These are phyloP conservation scores for Aphidoletes aphidimyza DNA, from an alignment of 2,888 invertebrate species.

Conservation along the genomic window DNA sequence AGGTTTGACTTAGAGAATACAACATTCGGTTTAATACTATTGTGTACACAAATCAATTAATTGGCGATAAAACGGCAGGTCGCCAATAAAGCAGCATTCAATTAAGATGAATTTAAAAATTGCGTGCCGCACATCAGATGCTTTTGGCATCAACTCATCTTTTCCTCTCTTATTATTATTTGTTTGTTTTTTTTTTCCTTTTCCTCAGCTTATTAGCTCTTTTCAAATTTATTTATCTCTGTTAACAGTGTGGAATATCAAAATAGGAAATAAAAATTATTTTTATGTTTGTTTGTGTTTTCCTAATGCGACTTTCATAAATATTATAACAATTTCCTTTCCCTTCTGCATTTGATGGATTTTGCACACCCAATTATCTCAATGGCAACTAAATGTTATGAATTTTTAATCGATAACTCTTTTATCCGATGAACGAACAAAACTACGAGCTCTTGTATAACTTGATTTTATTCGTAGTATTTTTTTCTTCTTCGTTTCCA, in stretches of 20 bases:
- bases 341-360: neutral
- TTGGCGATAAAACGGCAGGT: neutral
- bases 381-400: neutral
- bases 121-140: neutral
- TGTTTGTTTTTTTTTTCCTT: too few relatives aligned
- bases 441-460: constrained; percentile 45
- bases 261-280: constrained; percentile 41
- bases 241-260: too few relatives aligned
- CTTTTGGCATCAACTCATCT: neutral
- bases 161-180: too few relatives aligned
- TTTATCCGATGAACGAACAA: constrained; percentile 9
- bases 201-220: too few relatives aligned
- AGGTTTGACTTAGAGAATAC: too few relatives aligned
- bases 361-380: constrained; percentile 18
- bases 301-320: constrained; percentile 4
- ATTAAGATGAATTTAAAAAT: neutral
- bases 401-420: constrained; percentile 16
- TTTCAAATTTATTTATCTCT: too few relatives aligned
- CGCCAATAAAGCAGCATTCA: neutral
- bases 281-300: too few relatives aligned
- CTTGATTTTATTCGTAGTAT: constrained; percentile 33
- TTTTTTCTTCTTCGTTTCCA: neutral
- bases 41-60: constrained; percentile 14
- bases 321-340: neutral
- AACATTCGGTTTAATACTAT: too few relatives aligned